A percentile compares a stretch with the other conserved stretches of the same genome.
These are phyloP conservation scores for Lepidurus packardi DNA, from an alignment of 1,140 invertebrate species.

Conservation along the genomic window DNA sequence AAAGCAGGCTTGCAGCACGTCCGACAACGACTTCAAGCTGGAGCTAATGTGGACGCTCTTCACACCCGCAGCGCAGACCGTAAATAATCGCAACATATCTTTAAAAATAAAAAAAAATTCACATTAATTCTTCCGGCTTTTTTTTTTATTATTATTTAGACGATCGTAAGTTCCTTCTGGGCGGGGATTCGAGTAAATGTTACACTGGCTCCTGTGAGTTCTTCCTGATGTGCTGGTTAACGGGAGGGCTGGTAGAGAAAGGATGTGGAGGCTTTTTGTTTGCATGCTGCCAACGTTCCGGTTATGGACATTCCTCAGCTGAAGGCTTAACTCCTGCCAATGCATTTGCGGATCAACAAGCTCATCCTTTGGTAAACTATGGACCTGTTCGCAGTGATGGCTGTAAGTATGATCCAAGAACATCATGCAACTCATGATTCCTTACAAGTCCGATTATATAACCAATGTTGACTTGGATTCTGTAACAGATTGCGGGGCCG, in stretches of 20 bases:
- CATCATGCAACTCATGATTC: not conserved
- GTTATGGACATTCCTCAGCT: conserved; percentile 40
- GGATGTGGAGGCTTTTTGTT: conserved; percentile 73
- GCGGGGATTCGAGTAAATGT: conserved; percentile 51
- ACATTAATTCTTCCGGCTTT: not conserved
- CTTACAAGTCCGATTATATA: too few relatives aligned
- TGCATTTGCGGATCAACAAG: conserved; percentile 44
- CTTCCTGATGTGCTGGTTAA: conserved; percentile 86
- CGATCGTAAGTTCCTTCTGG: conserved; percentile 36
- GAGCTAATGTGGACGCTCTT: not conserved
- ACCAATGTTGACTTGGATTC: too few relatives aligned
- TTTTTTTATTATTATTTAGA: not conserved
- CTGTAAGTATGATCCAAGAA: conserved; percentile 53
- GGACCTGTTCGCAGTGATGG: conserved; percentile 67
- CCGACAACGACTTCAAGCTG: conserved; percentile 5
- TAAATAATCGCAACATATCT: not conserved
- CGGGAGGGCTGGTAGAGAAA: conserved; percentile 76
- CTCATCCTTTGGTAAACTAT: conserved; percentile 50
- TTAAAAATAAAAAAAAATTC: not conserved
- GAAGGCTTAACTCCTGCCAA: conserved; percentile 54
- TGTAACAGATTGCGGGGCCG: conserved; percentile 66
- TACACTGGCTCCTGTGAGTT: conserved; percentile 77
- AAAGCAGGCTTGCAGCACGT: conserved; percentile 23
- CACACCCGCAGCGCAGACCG: conserved; percentile 6
- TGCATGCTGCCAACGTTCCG: conserved; percentile 71